Conservation (phyloP, 1,140 invertebrate species). For the Hermetia illucens region DNA sequence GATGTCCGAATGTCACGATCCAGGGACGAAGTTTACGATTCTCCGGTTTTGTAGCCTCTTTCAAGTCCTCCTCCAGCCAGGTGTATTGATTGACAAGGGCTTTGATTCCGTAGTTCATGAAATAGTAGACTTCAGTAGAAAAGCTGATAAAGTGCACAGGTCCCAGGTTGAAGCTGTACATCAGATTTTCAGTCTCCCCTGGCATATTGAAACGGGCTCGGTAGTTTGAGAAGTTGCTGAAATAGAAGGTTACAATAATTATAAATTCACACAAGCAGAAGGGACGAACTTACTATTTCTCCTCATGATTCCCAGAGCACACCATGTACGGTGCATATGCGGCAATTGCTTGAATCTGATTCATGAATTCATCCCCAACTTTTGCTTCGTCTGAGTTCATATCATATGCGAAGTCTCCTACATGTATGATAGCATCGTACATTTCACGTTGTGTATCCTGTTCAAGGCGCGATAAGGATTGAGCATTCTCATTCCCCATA, state of each 20-base stretch:
- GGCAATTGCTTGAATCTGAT: conserved; percentile 74
- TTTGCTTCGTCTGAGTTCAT: conserved; percentile 67
- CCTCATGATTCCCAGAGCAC: conserved; percentile 84
- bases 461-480: conserved; percentile 65
- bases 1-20: conserved; percentile 87
- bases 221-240: conserved; percentile 81
- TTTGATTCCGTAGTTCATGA: conserved; percentile 73
- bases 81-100: conserved; percentile 73
- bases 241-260: conserved; percentile 15
- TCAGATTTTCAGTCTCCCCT: conserved; percentile 56
- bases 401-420: conserved; percentile 94
- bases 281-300: conserved; percentile 51
- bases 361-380: conserved; percentile 84
- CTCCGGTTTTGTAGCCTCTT: conserved; percentile 45
- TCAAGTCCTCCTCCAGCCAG: conserved; percentile 76
- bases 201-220: conserved; percentile 82
- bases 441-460: conserved; percentile 60
- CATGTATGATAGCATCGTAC: conserved; percentile 84
- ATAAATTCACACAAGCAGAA: conserved; percentile 1
- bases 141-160: conserved; percentile 84
- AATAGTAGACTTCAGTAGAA: conserved; percentile 94
- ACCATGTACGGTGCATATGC: conserved; percentile 87
- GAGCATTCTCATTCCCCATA: conserved; percentile 81
- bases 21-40: conserved; percentile 63
- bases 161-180: conserved; percentile 86